Conservation (phyloP, 2,113 vertebrate species). For the Forbesichthys papilliferus region DNA sequence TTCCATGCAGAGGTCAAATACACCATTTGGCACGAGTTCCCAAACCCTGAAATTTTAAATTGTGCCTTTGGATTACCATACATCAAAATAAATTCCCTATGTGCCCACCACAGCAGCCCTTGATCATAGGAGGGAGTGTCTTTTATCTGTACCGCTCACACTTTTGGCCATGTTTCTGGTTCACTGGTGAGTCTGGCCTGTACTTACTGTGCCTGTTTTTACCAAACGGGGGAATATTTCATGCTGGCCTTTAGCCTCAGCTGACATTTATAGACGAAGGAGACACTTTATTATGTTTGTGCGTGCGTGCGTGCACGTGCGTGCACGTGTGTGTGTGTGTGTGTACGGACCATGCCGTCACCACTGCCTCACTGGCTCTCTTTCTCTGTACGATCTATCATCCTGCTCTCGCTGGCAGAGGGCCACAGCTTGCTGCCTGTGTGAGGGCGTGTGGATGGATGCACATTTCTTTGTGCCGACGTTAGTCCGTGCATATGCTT, state of each 20-base stretch:
- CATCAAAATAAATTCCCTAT: constrained; percentile 71
- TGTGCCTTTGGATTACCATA: constrained; percentile 71
- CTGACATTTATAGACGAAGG: constrained; percentile 70
- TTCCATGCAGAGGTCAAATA: constrained; percentile 56
- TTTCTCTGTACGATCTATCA: constrained; percentile 43
- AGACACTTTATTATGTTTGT: constrained; percentile 68
- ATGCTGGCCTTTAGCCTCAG: constrained; percentile 48
- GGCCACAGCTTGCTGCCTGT: constrained; percentile 36
- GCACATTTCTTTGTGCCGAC: neutral
- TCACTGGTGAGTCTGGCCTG: constrained; percentile 61
- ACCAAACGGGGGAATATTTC: constrained; percentile 64
- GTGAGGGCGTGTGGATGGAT: constrained; percentile 5
- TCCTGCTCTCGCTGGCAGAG: constrained; percentile 32
- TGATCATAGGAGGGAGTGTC: constrained; percentile 68
- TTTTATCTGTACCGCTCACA: constrained; percentile 72
- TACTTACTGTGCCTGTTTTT: constrained; percentile 67
- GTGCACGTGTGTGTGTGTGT: constrained; percentile 25
- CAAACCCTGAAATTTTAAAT: constrained; percentile 67
- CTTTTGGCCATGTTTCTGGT: constrained; percentile 74
- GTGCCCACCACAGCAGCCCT: constrained; percentile 57
- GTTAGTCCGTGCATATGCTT: constrained; percentile 8
- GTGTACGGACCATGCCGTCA: constrained; percentile 40
- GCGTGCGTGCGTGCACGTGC: constrained; percentile 41
- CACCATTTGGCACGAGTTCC: constrained; percentile 55
- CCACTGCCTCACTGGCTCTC: constrained; percentile 48